Conservation (phyloP, 2,797 vertebrate species). For the Paratrypauchen microcephalus region DNA sequence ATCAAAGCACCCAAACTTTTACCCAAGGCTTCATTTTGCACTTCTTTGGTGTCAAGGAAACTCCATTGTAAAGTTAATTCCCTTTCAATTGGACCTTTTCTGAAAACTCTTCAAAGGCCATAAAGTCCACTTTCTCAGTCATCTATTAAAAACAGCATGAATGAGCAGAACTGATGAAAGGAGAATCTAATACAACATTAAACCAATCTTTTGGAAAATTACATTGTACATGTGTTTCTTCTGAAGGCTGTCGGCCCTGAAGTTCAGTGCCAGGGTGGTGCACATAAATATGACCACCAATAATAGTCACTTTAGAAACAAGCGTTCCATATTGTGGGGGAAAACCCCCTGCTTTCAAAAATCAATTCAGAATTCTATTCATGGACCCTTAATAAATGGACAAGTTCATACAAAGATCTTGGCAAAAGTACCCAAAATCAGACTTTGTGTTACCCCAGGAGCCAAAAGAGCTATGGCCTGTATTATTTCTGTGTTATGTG, state of each 20-base stretch:
- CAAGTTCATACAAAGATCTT: too few relatives aligned
- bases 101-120: constrained; percentile 10
- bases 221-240: constrained; percentile 7
- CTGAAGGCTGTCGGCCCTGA: background rate
- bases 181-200: background rate
- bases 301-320: background rate
- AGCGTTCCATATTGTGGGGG: background rate
- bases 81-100: background rate
- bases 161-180: constrained; percentile 1
- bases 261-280: background rate
- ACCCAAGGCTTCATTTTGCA: background rate
- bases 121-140: constrained; percentile 1
- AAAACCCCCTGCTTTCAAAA: background rate
- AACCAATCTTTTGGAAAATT: background rate
- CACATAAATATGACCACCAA: background rate
- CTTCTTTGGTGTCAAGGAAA: background rate
- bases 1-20: background rate
- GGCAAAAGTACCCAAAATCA: too few relatives aligned
- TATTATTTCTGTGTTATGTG: too few relatives aligned
- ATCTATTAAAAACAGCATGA: constrained; percentile 11
- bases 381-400: too few relatives aligned
- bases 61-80: constrained; percentile 2
- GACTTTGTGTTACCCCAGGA: too few relatives aligned
- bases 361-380: background rate
- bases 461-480: too few relatives aligned